Evolutionary conservation across 2,113 vertebrate species (phyloP), one percentile per base, ranked within the genome.

Genomic region (Patagioenas fasciata): DNA sequence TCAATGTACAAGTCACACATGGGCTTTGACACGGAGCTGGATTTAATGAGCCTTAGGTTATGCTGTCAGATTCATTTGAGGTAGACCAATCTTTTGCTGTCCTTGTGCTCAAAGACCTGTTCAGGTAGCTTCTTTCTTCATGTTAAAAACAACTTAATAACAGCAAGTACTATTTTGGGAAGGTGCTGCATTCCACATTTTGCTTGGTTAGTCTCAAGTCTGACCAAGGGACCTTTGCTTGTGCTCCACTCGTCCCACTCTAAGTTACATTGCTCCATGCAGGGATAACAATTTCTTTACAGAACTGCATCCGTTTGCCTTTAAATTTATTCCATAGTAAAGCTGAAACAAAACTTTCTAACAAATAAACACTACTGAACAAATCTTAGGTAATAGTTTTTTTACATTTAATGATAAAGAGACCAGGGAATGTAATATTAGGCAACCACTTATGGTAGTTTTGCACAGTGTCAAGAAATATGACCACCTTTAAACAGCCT

Each of bases 261-360:
- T 47, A n/a, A 28, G 61, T 69, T 62, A 38, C 0, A 0, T 34
- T 53, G 42, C 9, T 50, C 40, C 1, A 0, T 32, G 42, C 6
- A 16, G 60, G 14, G 28, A 50, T 28, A 72, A 28, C 48, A 56
- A 8, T 23, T 67, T 51, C 16, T 62, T 53, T 48, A 32, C 20
- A n/a, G 40, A 78, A 66, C 60, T 66, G 15, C 56, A 23, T 42
- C 53, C 61, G 5, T 42, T 82, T 66, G 64, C 29, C 26, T 71
- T 67, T 50, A 72, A 57, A 14, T 38, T 72, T 67, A 73, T 73
- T 38, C 48, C 0, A 0, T 56, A 72, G 24, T 26, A 73, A 94
- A 73, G 87, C 42, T 23, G n/a, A 69, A 74, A 64, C 42, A 56
- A 16, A 65, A 28, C 62, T 90, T 90, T 34, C 26, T 50, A 56